phyloP scores from a whole-genome alignment of 2,888 invertebrate genomes.

The Conomelus anceps region DNA sequence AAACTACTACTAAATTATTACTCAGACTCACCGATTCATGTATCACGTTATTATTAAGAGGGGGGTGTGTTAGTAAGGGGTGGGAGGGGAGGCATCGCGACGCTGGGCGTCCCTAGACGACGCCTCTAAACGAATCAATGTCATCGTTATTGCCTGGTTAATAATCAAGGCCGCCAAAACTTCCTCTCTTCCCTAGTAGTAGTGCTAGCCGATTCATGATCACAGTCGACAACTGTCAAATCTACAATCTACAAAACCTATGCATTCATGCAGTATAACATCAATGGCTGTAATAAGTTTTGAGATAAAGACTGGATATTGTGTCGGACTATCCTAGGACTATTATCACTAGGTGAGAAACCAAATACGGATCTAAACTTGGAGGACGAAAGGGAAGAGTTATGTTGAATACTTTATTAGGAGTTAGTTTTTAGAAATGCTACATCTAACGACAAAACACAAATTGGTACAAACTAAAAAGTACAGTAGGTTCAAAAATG shows the following conservation, averaged over 20 bases:
- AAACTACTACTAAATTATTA: not conserved
- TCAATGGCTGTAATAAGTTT: too few relatives aligned
- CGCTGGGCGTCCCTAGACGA: not conserved
- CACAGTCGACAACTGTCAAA: not conserved
- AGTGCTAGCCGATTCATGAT: not conserved
- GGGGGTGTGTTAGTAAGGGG: not conserved
- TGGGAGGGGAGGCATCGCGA: not conserved
- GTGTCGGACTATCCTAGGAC: too few relatives aligned
- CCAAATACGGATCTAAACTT: too few relatives aligned
- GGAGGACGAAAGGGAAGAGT: too few relatives aligned
- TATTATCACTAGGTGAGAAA: too few relatives aligned
- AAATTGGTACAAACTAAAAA: too few relatives aligned
- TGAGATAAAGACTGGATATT: too few relatives aligned
- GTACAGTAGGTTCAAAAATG: too few relatives aligned
- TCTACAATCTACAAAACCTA: not conserved
- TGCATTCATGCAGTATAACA: not conserved
- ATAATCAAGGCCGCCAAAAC: not conserved
- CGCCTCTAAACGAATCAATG: not conserved
- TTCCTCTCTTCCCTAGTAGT: too few relatives aligned
- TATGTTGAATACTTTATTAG: too few relatives aligned
- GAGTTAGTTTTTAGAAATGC: too few relatives aligned
- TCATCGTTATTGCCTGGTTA: not conserved
- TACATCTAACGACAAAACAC: too few relatives aligned
- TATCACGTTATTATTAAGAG: not conserved
- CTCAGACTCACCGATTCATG: not conserved